Conservation (phyloP, 2,888 invertebrate genomes). For the Stenotaenia linearis region DNA sequence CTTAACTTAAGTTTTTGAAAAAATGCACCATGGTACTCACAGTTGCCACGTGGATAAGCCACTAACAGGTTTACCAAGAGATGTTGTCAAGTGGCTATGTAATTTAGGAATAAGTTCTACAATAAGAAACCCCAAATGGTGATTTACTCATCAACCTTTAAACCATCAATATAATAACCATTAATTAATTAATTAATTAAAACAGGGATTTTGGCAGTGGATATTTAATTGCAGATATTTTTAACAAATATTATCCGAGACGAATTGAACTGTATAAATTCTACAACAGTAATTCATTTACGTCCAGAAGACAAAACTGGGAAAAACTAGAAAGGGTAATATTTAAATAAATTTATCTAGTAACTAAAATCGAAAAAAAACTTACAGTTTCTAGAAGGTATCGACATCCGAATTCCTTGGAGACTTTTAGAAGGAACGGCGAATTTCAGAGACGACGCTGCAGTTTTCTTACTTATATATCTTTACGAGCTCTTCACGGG, state of each 20-base stretch:
- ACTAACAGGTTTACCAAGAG: not conserved
- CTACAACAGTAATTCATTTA: not conserved
- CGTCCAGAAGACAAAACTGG: not conserved
- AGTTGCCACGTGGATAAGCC: not conserved
- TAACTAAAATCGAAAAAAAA: not conserved
- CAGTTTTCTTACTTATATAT: not conserved
- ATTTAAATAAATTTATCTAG: not conserved
- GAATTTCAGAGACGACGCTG: conserved; percentile 17
- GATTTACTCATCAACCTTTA: not conserved
- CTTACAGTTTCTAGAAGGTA: not conserved
- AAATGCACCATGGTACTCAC: not conserved
- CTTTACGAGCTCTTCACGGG: not conserved
- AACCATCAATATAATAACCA: too few species aligned
- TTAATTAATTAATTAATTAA: not conserved
- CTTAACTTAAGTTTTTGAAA: too few species aligned
- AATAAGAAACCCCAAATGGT: not conserved
- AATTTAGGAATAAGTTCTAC: not conserved
- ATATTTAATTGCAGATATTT: not conserved
- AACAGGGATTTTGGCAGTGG: conserved; percentile 8
- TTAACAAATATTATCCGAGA: not conserved
- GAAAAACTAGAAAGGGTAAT: not conserved
- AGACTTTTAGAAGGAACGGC: conserved; percentile 13
- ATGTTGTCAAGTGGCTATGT: not conserved
- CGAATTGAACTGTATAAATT: not conserved
- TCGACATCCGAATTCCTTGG: not conserved